phyloP scores from a whole-genome alignment of 2,113 vertebrate species.

The Xerus inauris region DNA sequence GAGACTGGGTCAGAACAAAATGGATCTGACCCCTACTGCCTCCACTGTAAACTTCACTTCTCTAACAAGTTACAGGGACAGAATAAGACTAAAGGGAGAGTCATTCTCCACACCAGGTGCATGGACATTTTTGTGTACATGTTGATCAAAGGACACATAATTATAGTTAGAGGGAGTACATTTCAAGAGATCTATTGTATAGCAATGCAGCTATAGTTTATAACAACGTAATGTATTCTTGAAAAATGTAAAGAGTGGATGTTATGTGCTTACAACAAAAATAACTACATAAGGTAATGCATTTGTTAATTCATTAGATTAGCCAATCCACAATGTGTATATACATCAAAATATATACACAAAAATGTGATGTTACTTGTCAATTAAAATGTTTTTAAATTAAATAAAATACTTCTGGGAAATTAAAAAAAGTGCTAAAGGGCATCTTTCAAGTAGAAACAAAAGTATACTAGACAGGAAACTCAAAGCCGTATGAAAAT shows the following conservation, averaged over 20 bases:
- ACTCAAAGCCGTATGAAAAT: not conserved
- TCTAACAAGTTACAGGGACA: not conserved
- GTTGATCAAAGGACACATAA: not conserved
- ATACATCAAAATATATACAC: not conserved
- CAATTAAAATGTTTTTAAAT: not conserved
- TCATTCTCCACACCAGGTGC: not conserved
- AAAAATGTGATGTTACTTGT: not conserved
- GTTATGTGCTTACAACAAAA: not conserved
- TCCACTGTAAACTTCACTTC: not conserved
- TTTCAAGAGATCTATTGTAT: not conserved
- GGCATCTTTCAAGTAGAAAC: not conserved
- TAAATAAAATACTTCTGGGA: not conserved
- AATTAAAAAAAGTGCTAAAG: not conserved
- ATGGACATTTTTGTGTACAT: not conserved
- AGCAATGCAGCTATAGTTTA: not conserved
- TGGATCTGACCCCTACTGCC: not conserved
- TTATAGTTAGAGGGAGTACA: not conserved
- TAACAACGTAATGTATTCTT: not conserved
- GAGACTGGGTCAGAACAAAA: not conserved
- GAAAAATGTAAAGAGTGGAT: not conserved
- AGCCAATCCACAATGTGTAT: not conserved
- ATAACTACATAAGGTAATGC: not conserved
- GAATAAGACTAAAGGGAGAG: not conserved
- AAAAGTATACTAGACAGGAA: not conserved
- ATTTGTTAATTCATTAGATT: not conserved